Evolutionary conservation across 2,797 vertebrate species (phyloP).

Genomic region (Brachymystax lenok): DNA sequence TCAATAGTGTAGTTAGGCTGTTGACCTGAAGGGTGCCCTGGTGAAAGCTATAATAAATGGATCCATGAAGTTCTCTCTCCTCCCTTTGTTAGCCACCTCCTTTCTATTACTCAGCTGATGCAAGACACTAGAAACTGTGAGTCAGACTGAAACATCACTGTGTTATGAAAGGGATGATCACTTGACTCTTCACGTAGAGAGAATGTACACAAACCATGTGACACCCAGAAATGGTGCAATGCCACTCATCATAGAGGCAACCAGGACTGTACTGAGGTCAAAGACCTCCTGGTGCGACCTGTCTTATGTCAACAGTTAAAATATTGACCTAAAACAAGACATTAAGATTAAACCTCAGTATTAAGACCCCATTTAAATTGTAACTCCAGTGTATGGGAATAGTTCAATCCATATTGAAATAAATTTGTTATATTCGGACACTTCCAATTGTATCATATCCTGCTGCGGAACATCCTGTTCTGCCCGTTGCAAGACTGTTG

Average conservation of each 20-base stretch:
- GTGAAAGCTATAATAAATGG: not conserved
- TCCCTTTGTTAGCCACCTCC: not conserved
- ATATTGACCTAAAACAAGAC: no score
- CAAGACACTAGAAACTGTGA: conserved; percentile 31
- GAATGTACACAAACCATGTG: no score
- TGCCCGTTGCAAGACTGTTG: not conserved
- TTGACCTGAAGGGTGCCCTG: not conserved
- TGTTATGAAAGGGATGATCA: conserved; percentile 9
- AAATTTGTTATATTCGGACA: not conserved
- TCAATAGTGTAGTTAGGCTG: not conserved
- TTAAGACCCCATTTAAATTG: not conserved
- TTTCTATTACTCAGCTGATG: conserved; percentile 29
- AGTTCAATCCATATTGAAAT: no score
- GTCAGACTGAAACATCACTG: not conserved
- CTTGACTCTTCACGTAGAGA: not conserved
- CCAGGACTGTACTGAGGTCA: not conserved
- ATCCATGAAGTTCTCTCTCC: not conserved
- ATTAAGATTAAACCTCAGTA: not conserved
- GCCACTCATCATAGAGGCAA: not conserved
- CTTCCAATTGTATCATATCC: not conserved
- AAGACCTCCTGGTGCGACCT: no score
- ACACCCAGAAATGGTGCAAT: conserved; percentile 19
- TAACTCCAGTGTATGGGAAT: not conserved
- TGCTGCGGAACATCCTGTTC: not conserved
- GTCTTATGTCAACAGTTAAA: no score